These are phyloP conservation scores for Dufourea novaeangliae DNA, from an alignment of 1,140 invertebrate genomes.

Conservation along the genomic window DNA sequence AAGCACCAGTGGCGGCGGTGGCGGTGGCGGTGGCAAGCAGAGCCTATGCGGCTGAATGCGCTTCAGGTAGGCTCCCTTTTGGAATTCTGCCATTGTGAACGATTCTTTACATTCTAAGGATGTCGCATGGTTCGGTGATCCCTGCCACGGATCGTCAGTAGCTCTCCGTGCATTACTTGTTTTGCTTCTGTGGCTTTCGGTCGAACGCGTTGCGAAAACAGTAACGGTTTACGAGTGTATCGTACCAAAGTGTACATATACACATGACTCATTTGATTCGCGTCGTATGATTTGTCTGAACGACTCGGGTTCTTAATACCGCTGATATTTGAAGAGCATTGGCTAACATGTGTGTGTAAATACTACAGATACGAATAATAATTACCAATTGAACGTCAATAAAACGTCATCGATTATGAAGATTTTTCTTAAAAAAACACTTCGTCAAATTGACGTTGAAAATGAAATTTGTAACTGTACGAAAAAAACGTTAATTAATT, in stretches of 20 bases:
- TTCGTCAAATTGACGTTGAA: not conserved
- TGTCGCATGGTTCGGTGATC: conserved; percentile 26
- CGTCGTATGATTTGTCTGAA: not conserved
- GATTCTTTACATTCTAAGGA: conserved; percentile 18
- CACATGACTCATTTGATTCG: not conserved
- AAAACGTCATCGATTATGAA: too few species aligned
- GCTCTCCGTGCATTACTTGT: conserved; percentile 18
- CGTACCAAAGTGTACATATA: not conserved
- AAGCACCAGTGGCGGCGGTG: not conserved
- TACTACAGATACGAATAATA: too few species aligned
- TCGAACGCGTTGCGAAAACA: not conserved
- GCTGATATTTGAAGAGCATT: too few species aligned
- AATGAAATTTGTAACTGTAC: not conserved
- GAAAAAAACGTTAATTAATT: not conserved
- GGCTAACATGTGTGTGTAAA: too few species aligned
- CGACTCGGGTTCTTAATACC: too few species aligned
- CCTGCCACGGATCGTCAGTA: conserved; percentile 16
- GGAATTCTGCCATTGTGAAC: conserved; percentile 33
- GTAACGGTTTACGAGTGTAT: not conserved
- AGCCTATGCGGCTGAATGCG: not conserved
- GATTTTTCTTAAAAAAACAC: too few species aligned
- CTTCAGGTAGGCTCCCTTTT: conserved; percentile 32
- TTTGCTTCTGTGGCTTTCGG: conserved; percentile 1
- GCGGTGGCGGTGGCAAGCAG: too few species aligned
- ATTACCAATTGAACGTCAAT: too few species aligned